Evolutionary conservation across 2,888 invertebrate species (phyloP).

Genomic region (Nomada hirtipes): DNA sequence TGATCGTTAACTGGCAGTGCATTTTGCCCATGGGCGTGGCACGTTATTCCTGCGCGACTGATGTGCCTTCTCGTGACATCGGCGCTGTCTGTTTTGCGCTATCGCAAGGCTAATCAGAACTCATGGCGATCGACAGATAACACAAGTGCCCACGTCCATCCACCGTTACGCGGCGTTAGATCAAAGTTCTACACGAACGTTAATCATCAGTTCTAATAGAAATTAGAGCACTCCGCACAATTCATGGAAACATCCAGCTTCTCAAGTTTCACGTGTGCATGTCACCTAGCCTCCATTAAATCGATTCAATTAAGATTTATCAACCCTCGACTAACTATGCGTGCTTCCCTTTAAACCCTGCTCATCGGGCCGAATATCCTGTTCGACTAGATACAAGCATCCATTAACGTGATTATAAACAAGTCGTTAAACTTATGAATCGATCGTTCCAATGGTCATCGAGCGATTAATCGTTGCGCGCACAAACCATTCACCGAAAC

Average conservation of each 20-base stretch:
- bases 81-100: constrained; percentile 16
- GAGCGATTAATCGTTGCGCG: constrained; percentile 18
- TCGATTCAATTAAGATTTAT: background rate
- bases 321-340: background rate
- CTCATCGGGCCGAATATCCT: background rate
- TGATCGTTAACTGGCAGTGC: constrained; percentile 24
- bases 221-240: background rate
- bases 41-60: constrained; percentile 21
- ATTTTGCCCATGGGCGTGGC: constrained; percentile 25
- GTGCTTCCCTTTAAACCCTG: background rate
- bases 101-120: constrained; percentile 33
- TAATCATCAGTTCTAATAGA: background rate
- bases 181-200: background rate
- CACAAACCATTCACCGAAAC: background rate
- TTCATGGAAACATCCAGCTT: too few relatives aligned
- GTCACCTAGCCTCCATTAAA: background rate
- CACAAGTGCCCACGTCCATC: background rate
- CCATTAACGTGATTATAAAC: background rate
- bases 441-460: background rate
- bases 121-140: constrained; percentile 27
- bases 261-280: background rate
- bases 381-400: background rate
- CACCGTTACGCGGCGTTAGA: background rate
- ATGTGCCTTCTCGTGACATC: constrained; percentile 34
- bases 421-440: constrained; percentile 26